These are phyloP conservation scores for Meles meles DNA, from an alignment of 2,113 vertebrate genomes.

Conservation along the genomic window DNA sequence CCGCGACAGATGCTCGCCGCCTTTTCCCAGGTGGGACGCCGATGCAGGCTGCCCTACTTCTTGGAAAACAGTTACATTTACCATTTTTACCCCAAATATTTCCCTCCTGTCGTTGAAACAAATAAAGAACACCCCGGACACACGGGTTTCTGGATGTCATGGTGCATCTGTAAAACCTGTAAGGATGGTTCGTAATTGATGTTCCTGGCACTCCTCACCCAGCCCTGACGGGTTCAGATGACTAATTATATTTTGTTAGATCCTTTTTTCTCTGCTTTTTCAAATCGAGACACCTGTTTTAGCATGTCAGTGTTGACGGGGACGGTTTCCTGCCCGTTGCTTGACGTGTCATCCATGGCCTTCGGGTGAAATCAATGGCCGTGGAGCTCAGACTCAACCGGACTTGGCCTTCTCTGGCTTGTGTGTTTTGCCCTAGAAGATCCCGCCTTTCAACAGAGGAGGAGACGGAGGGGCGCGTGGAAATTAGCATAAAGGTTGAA, in stretches of 20 bases:
- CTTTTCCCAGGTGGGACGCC: not conserved
- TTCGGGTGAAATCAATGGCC: not conserved
- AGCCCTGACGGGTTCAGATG: slow-evolving; percentile 31
- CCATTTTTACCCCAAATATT: not conserved
- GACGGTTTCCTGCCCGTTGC: not conserved
- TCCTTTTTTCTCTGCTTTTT: not conserved
- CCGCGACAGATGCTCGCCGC: not conserved
- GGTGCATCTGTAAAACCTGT: not conserved
- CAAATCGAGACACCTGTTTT: slow-evolving; percentile 5
- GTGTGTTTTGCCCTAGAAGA: not conserved
- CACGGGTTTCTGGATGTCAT: not conserved
- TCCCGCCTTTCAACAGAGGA: not conserved
- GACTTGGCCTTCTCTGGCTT: not conserved
- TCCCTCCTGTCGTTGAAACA: not conserved
- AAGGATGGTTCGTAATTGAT: slow-evolving; percentile 45
- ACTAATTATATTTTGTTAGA: slow-evolving; percentile 55
- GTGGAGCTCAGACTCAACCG: not conserved
- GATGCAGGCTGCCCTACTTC: not conserved
- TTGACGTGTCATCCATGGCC: not conserved
- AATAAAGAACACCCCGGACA: not conserved
- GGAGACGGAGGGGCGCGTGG: not conserved
- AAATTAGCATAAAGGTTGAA: not conserved
- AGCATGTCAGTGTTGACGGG: not conserved
- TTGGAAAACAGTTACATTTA: not conserved
- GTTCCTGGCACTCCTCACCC: slow-evolving; percentile 40